These are phyloP conservation scores for Cotesia chilonis DNA, from an alignment of 1,140 invertebrate genomes.

Conservation along the genomic window DNA sequence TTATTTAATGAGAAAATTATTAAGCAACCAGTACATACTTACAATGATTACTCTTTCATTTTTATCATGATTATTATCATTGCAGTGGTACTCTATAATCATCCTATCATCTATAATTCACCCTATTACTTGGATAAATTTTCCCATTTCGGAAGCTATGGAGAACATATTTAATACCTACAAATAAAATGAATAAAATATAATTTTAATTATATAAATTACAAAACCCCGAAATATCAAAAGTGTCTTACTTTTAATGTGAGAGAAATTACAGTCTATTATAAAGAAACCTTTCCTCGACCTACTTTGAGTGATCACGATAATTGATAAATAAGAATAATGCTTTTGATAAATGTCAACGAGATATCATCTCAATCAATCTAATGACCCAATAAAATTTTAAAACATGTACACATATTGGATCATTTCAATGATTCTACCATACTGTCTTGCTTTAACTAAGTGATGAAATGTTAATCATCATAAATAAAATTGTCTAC, in stretches of 20 bases:
- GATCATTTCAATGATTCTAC: no score
- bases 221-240: background rate
- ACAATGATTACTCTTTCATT: no score
- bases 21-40: no score
- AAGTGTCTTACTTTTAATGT: background rate
- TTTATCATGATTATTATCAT: background rate
- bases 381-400: background rate
- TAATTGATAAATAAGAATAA: constrained; percentile 6
- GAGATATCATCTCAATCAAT: background rate
- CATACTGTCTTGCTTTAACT: no score
- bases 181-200: no score
- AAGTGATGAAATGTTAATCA: no score
- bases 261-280: background rate
- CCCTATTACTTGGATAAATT: background rate
- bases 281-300: background rate
- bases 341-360: constrained; percentile 4
- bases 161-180: no score
- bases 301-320: background rate
- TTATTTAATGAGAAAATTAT: background rate
- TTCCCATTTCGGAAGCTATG: background rate
- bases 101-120: constrained; percentile 5
- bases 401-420: no score
- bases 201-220: background rate
- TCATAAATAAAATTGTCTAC: background rate
- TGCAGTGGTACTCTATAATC: background rate